Evolutionary conservation across 2,888 invertebrate genomes (phyloP).

Genomic region (Pedicia rivosa): DNA sequence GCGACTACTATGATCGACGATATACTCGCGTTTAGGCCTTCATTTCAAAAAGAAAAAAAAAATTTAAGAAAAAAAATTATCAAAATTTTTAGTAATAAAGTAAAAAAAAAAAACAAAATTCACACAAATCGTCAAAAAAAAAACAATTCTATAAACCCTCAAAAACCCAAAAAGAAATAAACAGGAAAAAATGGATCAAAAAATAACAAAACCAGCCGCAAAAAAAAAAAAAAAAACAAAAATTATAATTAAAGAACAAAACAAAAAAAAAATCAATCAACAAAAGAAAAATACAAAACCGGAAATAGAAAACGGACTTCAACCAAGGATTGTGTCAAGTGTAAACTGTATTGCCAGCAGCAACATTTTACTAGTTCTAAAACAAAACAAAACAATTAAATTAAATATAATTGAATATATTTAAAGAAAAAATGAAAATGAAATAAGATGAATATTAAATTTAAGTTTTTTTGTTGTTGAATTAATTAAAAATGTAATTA

Average conservation of each 20-base stretch:
- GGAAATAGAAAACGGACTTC: conserved; percentile 11
- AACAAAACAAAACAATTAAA: conserved; percentile 10
- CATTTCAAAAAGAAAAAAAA: conserved; percentile 44
- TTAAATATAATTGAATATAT: conserved; percentile 6
- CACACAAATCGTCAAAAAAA: conserved; percentile 13
- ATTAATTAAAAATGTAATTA: not conserved
- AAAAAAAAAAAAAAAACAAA: conserved; percentile 7
- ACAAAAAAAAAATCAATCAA: conserved; percentile 11
- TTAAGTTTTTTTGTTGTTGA: conserved; percentile 6
- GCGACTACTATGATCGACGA: conserved; percentile 40
- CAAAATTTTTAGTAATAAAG: conserved; percentile 13
- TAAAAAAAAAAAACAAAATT: conserved; percentile 15
- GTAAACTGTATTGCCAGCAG: conserved; percentile 16
- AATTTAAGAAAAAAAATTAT: conserved; percentile 24
- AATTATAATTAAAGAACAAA: conserved; percentile 8
- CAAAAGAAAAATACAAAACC: conserved; percentile 11
- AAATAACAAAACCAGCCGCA: conserved; percentile 9
- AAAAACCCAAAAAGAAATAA: not conserved
- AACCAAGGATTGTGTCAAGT: conserved; percentile 12
- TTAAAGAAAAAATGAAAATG: conserved; percentile 6
- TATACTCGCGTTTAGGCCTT: conserved; percentile 50
- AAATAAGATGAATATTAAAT: conserved; percentile 7
- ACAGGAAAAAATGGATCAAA: conserved; percentile 1
- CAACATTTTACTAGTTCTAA: conserved; percentile 10
- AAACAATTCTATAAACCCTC: conserved; percentile 6